Evolutionary conservation across 2,113 vertebrate species (phyloP), one percentile per base, ranked within the genome.

Genomic region (Barnardius zonarius): DNA sequence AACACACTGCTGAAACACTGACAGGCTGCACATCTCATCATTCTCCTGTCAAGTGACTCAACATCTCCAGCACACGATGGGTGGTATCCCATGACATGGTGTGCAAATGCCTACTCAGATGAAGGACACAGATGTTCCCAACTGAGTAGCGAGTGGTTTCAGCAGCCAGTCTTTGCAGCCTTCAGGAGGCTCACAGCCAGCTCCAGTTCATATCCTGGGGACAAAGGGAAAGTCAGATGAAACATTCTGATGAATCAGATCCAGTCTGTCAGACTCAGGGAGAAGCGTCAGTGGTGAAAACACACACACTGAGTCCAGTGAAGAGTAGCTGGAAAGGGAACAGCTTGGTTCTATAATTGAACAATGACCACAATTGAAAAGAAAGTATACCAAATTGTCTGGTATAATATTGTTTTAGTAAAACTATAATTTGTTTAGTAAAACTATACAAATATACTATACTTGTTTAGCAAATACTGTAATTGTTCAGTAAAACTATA

Each of bases 31-130:
- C 24, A 37, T 11, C 15, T 15, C 22, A 19, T 9, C 17, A 25
- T 22, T 31, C 7, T 44, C 37, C 41, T 18, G 1, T 3, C 30
- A 46, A 41, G 48, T 0, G 3, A n/a, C 23, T 31, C 54, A 18
- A 35, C 17, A 22, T 11, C 43, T 83, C 33, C 33, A 46, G 55
- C 24, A 25, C 1, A 2, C 3, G 9, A 25, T 2, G 2, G 44
- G 19, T 14, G 16, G 30, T 52, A 74, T 33, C 30, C 25, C 33
- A 46, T 6, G 28, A n/a, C 19, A 37, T 1, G 2, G 28, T 17
- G 27, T 30, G 33, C 2, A 1, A 41, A 24, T 11, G 15, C 16
- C 55, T 48, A 5, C 39, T 20, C 0, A 2, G 52, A 41, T 31
- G 59, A 35, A 35, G 54, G 35, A n/a, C 11, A 63, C 22, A 54